These are phyloP conservation scores for Hipparchia semele DNA, from an alignment of 2,888 invertebrate genomes.

Conservation along the genomic window DNA sequence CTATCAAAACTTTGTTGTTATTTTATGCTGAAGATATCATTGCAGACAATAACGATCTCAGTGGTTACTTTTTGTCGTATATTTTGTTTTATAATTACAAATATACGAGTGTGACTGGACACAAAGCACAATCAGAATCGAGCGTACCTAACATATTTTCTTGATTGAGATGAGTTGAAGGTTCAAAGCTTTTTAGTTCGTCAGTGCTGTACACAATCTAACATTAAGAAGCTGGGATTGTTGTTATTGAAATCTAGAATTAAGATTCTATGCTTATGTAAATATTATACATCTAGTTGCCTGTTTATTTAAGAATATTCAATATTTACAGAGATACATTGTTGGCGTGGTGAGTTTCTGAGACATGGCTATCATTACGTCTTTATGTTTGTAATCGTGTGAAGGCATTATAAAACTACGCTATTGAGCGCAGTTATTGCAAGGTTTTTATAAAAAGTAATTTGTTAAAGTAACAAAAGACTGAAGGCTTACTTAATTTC, in stretches of 20 bases:
- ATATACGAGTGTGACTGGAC: slow-evolving; percentile 12
- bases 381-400: slow-evolving; percentile 69
- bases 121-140: slow-evolving; percentile 21
- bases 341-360: slow-evolving; percentile 1
- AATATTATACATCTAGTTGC: neutral
- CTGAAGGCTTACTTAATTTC: slow-evolving; percentile 76
- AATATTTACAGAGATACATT: slow-evolving; percentile 11
- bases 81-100: slow-evolving; percentile 14
- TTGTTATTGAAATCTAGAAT: slow-evolving; percentile 16
- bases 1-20: neutral
- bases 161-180: slow-evolving; percentile 29
- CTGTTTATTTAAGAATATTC: slow-evolving; percentile 14
- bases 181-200: slow-evolving; percentile 23
- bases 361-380: slow-evolving; percentile 48
- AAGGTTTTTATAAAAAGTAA: slow-evolving; percentile 74
- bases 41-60: neutral
- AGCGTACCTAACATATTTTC: slow-evolving; percentile 14
- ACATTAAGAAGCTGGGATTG: slow-evolving; percentile 37
- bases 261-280: slow-evolving; percentile 14
- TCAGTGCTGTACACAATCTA: slow-evolving; percentile 15
- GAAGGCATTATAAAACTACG: slow-evolving; percentile 68
- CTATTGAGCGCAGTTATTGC: slow-evolving; percentile 68
- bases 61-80: neutral
- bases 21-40: neutral
- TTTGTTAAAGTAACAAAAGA: slow-evolving; percentile 74